phyloP scores from a whole-genome alignment of 2,888 invertebrate species.

The Diadromus collaris region DNA sequence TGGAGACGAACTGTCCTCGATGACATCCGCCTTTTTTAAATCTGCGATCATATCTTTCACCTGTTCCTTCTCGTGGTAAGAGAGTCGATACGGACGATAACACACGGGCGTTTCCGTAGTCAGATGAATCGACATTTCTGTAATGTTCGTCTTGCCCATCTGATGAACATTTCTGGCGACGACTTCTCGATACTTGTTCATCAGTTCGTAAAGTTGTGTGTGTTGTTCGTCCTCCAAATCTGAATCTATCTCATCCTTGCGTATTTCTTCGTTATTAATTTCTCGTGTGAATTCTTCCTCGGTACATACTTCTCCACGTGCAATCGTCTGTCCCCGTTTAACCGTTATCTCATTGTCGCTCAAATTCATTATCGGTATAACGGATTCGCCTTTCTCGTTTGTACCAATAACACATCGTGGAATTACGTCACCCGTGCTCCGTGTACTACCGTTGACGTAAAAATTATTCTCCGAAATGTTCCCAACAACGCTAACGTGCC shows the following conservation, averaged over 20 bases:
- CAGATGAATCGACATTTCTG: constrained; percentile 66
- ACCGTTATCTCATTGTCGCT: constrained; percentile 1
- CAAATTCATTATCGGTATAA: constrained; percentile 44
- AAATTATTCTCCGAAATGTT: constrained; percentile 41
- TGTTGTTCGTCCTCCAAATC: constrained; percentile 11
- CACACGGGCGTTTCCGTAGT: constrained; percentile 61
- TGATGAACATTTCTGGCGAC: constrained; percentile 40
- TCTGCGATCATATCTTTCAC: constrained; percentile 57
- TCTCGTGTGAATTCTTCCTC: constrained; percentile 1
- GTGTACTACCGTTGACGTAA: constrained; percentile 57
- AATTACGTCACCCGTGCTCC: constrained; percentile 48
- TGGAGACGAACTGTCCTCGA: constrained; percentile 56
- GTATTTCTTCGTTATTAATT: constrained; percentile 8
- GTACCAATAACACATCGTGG: constrained; percentile 55
- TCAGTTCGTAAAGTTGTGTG: constrained; percentile 2
- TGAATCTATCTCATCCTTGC: constrained; percentile 30
- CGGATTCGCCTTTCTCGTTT: constrained; percentile 45
- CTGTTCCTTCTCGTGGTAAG: constrained; percentile 60
- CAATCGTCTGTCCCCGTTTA: constrained; percentile 11
- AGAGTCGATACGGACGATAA: constrained; percentile 43
- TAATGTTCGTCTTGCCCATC: constrained; percentile 52
- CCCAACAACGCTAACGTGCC: constrained; percentile 46
- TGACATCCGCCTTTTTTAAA: constrained; percentile 53
- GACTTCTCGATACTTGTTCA: constrained; percentile 31
- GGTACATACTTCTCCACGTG: constrained; percentile 25